These are phyloP conservation scores for Psittacara wagleri DNA, from an alignment of 2,113 vertebrate species.

Conservation along the genomic window DNA sequence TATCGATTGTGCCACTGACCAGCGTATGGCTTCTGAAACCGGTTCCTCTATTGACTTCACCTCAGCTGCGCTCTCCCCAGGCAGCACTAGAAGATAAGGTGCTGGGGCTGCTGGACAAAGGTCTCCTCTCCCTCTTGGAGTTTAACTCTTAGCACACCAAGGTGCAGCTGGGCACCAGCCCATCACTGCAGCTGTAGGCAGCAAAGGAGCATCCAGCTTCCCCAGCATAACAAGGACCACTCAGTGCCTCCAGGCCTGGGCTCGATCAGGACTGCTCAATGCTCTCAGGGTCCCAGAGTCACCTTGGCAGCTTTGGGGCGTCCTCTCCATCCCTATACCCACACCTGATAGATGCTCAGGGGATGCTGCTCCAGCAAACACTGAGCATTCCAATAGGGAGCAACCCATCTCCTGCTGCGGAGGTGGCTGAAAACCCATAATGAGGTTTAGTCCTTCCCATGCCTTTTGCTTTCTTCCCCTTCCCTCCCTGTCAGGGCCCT, in stretches of 20 bases:
- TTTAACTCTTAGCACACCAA: background rate
- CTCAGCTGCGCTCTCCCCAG: background rate
- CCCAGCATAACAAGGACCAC: accelerated
- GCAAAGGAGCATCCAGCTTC: background rate
- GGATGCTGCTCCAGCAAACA: background rate
- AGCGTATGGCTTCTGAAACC: background rate
- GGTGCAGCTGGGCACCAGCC: background rate
- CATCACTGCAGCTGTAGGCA: background rate
- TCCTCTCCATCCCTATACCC: background rate
- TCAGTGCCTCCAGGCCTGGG: background rate
- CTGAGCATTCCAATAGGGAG: accelerated
- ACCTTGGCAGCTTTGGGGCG: accelerated
- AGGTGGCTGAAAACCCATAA: accelerated
- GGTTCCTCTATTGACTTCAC: constrained; percentile 1
- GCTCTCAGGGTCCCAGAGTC: accelerated
- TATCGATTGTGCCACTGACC: background rate
- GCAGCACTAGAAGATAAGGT: background rate
- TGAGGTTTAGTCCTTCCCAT: background rate
- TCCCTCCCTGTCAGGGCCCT: background rate
- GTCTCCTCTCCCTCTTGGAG: constrained; percentile 5
- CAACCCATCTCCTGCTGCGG: accelerated
- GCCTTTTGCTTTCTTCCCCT: background rate
- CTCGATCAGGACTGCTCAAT: accelerated
- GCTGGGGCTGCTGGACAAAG: constrained; percentile 10
- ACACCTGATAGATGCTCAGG: accelerated